Evolutionary conservation across 2,888 invertebrate genomes (phyloP).

Genomic region (Xanthorhoe designata): DNA sequence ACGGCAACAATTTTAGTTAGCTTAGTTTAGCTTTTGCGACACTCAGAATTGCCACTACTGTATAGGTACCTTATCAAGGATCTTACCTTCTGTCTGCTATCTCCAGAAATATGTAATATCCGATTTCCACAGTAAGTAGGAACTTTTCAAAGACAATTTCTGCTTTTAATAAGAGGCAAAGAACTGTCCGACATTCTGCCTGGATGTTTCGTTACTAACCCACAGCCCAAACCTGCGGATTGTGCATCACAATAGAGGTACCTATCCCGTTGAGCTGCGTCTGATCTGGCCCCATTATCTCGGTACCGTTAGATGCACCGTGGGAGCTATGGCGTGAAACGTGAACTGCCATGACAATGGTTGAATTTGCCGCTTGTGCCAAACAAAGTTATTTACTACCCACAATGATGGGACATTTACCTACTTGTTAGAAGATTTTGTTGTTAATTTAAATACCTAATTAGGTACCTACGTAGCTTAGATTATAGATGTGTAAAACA

Average conservation of each 20-base stretch:
- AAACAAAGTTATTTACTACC: background rate
- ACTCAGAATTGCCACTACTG: too few relatives aligned
- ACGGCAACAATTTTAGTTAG: too few relatives aligned
- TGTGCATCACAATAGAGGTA: constrained; percentile 27
- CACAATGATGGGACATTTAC: too few relatives aligned
- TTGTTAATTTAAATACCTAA: too few relatives aligned
- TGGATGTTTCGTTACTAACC: constrained; percentile 12
- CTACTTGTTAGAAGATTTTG: too few relatives aligned
- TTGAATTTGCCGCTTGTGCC: background rate
- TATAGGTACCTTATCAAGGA: too few relatives aligned
- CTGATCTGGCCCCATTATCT: constrained; percentile 54
- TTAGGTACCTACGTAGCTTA: too few relatives aligned
- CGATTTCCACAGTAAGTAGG: constrained; percentile 5
- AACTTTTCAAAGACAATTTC: constrained; percentile 4
- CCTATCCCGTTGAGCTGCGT: constrained; percentile 48
- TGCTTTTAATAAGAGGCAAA: background rate
- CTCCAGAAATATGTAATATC: background rate
- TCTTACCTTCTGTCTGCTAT: background rate
- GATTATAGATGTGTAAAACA: too few relatives aligned
- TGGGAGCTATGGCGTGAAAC: constrained; percentile 53
- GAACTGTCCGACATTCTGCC: constrained; percentile 4
- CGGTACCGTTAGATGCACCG: constrained; percentile 62
- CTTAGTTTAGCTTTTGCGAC: too few relatives aligned
- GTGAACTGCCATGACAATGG: constrained; percentile 39
- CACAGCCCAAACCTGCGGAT: constrained; percentile 22